A percentile compares a stretch with the other conserved stretches of the same genome.
These are phyloP conservation scores for Halocaridina rubra DNA, from an alignment of 2,888 invertebrate genomes.

Conservation along the genomic window DNA sequence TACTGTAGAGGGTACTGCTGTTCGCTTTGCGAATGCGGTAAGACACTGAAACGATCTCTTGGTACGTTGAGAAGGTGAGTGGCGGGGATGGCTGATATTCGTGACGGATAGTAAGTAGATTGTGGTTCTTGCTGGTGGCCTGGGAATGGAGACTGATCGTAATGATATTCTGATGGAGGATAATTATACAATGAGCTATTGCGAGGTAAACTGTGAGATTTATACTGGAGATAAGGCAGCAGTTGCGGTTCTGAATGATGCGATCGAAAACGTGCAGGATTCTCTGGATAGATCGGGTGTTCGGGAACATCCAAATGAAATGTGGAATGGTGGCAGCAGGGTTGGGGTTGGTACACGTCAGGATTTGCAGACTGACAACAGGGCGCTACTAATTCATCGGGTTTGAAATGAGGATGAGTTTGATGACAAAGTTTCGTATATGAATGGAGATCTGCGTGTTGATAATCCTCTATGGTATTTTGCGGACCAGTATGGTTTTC, in stretches of 20 bases:
- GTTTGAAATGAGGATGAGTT: not conserved
- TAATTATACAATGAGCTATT: not conserved
- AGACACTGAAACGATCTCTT: not conserved
- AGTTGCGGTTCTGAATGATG: not conserved
- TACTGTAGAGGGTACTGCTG: not conserved
- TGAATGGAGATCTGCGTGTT: not conserved
- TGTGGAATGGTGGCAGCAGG: not conserved
- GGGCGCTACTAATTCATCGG: not conserved
- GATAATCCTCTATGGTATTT: not conserved
- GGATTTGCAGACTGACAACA: not conserved
- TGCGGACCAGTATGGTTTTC: not conserved
- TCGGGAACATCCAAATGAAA: not conserved
- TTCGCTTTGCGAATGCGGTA: not conserved
- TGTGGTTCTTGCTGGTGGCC: too few species aligned
- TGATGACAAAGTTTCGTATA: not conserved
- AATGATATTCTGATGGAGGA: too few species aligned
- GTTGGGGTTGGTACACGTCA: not conserved
- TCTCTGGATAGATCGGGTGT: not conserved
- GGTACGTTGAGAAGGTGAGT: not conserved
- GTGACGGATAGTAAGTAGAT: too few species aligned
- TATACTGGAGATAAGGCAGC: not conserved
- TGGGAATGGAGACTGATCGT: too few species aligned
- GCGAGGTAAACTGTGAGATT: not conserved
- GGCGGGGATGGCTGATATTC: not conserved
- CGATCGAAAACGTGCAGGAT: not conserved